Percentiles rank a stretch among this genome's conserved stretches.
Evolutionary conservation across 2,113 vertebrate genomes (phyloP).

Genomic region (Paramormyrops kingsleyae): DNA sequence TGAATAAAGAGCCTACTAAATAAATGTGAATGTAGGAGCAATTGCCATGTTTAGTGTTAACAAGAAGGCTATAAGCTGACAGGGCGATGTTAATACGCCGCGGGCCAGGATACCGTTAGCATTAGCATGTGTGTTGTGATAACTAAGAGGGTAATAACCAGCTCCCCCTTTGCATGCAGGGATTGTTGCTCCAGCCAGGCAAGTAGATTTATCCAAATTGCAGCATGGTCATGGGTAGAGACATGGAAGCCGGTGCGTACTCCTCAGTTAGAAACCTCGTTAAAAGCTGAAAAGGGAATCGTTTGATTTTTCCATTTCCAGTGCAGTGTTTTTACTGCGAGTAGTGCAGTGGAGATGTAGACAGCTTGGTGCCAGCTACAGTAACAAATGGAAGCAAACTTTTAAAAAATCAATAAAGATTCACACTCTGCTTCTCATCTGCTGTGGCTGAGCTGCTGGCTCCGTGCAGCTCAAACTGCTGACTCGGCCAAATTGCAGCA

Average conservation of each 20-base stretch:
- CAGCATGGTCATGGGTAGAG: neutral
- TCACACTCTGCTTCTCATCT: neutral
- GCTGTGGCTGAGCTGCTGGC: neutral
- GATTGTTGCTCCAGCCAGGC: neutral
- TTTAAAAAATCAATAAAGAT: neutral
- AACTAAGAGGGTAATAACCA: neutral
- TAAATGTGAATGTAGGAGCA: neutral
- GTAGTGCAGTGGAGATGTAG: neutral
- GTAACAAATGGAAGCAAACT: neutral
- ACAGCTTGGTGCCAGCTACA: neutral
- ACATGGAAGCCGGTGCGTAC: neutral
- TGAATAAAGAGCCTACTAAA: neutral
- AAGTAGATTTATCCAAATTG: neutral
- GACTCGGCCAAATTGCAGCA: too few species aligned
- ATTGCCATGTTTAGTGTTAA: neutral
- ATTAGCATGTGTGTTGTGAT: neutral
- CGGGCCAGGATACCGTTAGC: neutral
- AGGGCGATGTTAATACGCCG: neutral
- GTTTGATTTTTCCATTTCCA: neutral
- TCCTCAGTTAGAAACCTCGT: neutral
- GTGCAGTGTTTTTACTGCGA: neutral
- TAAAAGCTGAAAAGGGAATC: neutral
- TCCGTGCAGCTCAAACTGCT: neutral
- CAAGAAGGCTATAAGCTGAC: neutral
- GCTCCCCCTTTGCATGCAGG: neutral